Evolutionary conservation across 2,797 vertebrate species (phyloP).

Genomic region (Scomberomorus guttatus): DNA sequence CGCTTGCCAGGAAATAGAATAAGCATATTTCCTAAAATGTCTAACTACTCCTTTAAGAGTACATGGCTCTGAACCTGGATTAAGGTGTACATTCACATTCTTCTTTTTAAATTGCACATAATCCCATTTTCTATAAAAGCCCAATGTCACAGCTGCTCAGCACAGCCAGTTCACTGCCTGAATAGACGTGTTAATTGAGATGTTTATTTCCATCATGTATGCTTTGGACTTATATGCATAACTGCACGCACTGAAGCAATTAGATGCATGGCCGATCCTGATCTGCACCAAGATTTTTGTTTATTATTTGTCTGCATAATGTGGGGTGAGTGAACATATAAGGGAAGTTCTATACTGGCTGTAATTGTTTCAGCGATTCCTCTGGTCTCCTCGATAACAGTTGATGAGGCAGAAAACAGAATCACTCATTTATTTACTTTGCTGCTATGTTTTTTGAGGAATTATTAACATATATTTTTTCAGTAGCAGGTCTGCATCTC

Average conservation of each 20-base stretch:
- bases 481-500: neutral
- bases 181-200: constrained; percentile 14
- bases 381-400: neutral
- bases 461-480: neutral
- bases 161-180: constrained; percentile 4
- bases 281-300: neutral
- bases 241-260: constrained; percentile 17
- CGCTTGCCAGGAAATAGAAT: neutral
- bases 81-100: neutral
- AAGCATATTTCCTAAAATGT: too few species aligned
- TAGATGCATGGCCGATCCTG: constrained; percentile 2
- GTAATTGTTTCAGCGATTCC: neutral
- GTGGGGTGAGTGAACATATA: neutral
- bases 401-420: constrained; percentile 2
- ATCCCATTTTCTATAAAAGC: constrained; percentile 18
- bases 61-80: constrained; percentile 1
- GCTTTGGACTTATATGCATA: neutral
- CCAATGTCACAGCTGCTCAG: constrained; percentile 36
- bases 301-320: constrained; percentile 36
- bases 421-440: neutral
- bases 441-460: neutral
- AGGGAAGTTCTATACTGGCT: neutral
- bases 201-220: constrained; percentile 22
- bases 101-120: neutral
- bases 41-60: neutral